Conservation (phyloP, 2,113 vertebrate species). For the Cinclus cinclus region DNA sequence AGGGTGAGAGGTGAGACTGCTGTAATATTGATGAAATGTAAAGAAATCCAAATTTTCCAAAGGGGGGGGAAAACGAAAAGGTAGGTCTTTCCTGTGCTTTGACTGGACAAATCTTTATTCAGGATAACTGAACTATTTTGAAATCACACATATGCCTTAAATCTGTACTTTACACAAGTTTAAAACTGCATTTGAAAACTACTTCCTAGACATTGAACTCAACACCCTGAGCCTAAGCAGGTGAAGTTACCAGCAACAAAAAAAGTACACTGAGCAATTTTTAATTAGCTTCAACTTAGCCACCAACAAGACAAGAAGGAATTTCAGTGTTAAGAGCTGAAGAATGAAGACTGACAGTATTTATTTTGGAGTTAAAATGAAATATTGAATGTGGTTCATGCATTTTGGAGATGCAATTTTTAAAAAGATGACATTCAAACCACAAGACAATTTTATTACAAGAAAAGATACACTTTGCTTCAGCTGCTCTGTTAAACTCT, state of each 20-base stretch:
- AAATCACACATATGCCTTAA: background rate
- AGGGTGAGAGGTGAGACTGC: background rate
- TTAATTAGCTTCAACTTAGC: background rate
- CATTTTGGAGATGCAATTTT: background rate
- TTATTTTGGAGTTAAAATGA: background rate
- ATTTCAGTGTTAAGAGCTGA: background rate
- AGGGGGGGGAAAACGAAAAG: fast-evolving
- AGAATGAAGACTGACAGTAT: background rate
- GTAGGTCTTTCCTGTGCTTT: background rate
- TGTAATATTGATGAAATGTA: background rate
- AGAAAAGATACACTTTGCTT: background rate
- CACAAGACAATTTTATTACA: background rate
- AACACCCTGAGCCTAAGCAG: background rate
- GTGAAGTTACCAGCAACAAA: background rate
- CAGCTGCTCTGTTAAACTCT: background rate
- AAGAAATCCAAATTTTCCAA: background rate
- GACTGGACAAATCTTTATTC: background rate
- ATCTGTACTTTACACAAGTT: background rate
- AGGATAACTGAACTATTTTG: background rate
- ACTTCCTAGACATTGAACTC: background rate
- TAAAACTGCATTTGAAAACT: background rate
- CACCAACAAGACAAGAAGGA: background rate
- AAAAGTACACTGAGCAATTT: background rate
- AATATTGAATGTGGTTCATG: fast-evolving
- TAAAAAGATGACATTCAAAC: background rate